Conservation (phyloP, 2,113 vertebrate species). For the Ammodytes marinus region DNA sequence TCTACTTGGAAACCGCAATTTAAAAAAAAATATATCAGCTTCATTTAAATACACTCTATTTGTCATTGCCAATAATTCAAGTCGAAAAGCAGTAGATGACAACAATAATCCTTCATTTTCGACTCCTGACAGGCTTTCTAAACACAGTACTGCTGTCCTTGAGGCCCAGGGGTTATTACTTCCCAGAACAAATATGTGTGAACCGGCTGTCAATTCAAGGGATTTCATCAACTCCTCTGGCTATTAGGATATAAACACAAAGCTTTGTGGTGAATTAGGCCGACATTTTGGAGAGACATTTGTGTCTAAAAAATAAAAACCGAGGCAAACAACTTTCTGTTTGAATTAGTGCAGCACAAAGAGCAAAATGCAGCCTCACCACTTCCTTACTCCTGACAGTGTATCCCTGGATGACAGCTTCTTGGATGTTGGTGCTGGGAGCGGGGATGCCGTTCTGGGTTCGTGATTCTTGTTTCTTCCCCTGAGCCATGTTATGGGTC, state of each 20-base stretch:
- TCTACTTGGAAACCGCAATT: neutral
- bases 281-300: neutral
- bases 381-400: constrained; percentile 61
- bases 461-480: constrained; percentile 50
- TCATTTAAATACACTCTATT: neutral
- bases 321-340: neutral
- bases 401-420: constrained; percentile 73
- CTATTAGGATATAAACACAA: constrained; percentile 2
- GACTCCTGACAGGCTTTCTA: constrained; percentile 19
- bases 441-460: constrained; percentile 12
- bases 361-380: constrained; percentile 65
- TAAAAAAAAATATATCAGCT: neutral
- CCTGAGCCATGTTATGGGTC: constrained; percentile 86
- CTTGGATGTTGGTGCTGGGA: constrained; percentile 79
- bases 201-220: constrained; percentile 21
- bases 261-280: neutral
- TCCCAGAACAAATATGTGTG: constrained; percentile 21
- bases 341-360: constrained; percentile 1
- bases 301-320: neutral
- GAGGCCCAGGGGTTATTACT: constrained; percentile 5
- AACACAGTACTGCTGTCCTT: constrained; percentile 2
- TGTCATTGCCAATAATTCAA: neutral
- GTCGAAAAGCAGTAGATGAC: constrained; percentile 44
- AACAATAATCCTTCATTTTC: constrained; percentile 7
- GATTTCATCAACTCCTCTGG: constrained; percentile 25